Percentiles rank a stretch among this genome's conserved stretches.
Evolutionary conservation across 2,797 vertebrate species (phyloP).

Genomic region (Heterohyrax brucei): DNA sequence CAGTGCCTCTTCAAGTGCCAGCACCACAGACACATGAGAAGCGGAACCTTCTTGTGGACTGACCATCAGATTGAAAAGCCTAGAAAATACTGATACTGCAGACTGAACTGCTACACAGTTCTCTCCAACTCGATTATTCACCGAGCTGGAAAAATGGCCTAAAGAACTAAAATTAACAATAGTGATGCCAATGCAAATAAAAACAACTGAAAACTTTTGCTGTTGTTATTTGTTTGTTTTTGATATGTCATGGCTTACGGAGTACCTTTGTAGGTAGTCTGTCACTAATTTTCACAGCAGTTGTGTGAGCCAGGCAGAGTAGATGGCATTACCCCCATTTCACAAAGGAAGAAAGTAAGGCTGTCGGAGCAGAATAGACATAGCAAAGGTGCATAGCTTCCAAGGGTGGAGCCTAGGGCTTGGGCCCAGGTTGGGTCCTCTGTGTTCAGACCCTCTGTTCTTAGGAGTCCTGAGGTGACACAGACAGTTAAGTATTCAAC

Average conservation of each 20-base stretch:
- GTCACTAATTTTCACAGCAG: background rate
- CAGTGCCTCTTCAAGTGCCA: background rate
- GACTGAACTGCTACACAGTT: background rate
- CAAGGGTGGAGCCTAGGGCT: background rate
- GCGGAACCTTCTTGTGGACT: background rate
- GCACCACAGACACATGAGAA: background rate
- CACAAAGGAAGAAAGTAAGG: background rate
- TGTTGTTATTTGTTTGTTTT: background rate
- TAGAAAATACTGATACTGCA: background rate
- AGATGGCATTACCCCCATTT: background rate
- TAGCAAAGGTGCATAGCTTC: background rate
- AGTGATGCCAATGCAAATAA: background rate
- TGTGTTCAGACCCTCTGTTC: background rate
- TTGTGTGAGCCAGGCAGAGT: background rate
- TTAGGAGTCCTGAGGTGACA: background rate
- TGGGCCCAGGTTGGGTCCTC: background rate
- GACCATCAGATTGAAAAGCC: background rate
- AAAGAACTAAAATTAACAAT: conserved; percentile 1
- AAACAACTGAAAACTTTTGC: background rate
- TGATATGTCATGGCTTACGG: background rate
- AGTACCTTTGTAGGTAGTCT: background rate
- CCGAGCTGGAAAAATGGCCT: background rate
- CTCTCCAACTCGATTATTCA: background rate
- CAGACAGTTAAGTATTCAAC: background rate
- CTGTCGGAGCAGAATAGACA: background rate